Conservation (phyloP, 2,113 vertebrate species). For the Aptenodytes forsteri region DNA sequence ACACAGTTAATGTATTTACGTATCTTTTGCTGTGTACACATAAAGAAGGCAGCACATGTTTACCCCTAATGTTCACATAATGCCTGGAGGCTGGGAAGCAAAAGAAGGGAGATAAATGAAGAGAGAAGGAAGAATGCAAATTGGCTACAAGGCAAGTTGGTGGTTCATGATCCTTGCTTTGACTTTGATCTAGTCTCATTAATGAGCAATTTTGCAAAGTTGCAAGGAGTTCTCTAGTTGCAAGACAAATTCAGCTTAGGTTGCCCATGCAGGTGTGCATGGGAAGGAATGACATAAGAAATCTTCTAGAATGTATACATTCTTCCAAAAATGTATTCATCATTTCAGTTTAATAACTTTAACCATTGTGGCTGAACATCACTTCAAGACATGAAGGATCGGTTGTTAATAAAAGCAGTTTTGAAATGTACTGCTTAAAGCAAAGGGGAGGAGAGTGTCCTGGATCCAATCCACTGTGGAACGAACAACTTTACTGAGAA, state of each 20-base stretch:
- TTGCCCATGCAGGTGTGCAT: conserved; percentile 23
- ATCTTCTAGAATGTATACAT: not conserved
- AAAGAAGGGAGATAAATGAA: conserved; percentile 12
- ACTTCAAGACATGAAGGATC: not conserved
- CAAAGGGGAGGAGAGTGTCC: not conserved
- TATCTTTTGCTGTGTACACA: not conserved
- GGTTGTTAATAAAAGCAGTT: not conserved
- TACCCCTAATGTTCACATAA: not conserved
- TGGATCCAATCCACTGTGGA: not conserved
- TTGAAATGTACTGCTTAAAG: not conserved
- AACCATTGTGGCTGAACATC: not conserved
- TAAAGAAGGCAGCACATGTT: not conserved
- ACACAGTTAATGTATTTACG: not conserved
- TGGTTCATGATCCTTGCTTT: conserved; percentile 41
- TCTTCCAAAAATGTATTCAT: not conserved
- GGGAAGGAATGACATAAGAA: not conserved
- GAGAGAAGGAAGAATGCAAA: conserved; percentile 39
- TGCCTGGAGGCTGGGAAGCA: conserved; percentile 16
- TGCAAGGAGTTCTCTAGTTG: not conserved
- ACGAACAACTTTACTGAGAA: not conserved
- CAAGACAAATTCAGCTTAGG: conserved; percentile 2
- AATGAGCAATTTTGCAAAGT: conserved; percentile 11
- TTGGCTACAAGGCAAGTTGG: conserved; percentile 28
- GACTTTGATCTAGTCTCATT: conserved; percentile 41
- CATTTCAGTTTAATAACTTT: not conserved